These are phyloP conservation scores for Cynaeus angustus DNA, from an alignment of 2,888 invertebrate species.

Conservation along the genomic window DNA sequence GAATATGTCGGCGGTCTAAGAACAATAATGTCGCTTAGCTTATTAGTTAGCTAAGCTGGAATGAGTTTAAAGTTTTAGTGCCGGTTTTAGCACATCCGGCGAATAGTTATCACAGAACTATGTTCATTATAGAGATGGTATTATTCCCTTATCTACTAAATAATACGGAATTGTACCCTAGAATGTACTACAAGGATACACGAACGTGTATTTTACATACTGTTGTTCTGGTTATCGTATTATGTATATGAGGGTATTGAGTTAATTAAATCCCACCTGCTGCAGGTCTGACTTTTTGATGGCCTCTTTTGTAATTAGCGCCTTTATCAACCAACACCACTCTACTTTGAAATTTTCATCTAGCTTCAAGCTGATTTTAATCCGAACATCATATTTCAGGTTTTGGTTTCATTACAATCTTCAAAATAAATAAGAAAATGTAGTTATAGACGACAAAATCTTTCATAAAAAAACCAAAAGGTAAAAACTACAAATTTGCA, in stretches of 20 bases:
- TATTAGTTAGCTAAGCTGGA: conserved; percentile 46
- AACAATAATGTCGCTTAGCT: conserved; percentile 48
- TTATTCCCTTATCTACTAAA: conserved; percentile 49
- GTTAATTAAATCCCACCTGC: conserved; percentile 44
- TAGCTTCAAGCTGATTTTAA: too few relatives aligned
- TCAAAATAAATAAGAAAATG: too few relatives aligned
- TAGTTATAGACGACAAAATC: too few relatives aligned
- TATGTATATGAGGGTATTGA: conserved; percentile 35
- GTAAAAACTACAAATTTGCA: too few relatives aligned
- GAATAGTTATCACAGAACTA: conserved; percentile 48
- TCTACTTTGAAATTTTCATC: conserved; percentile 24
- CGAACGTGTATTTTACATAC: conserved; percentile 29
- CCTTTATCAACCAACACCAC: conserved; percentile 8
- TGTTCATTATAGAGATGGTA: conserved; percentile 43
- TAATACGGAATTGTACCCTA: conserved; percentile 44
- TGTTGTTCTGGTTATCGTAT: conserved; percentile 35
- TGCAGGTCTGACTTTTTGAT: conserved; percentile 20
- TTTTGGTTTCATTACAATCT: too few relatives aligned
- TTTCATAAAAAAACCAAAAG: too few relatives aligned
- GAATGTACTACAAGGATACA: conserved; percentile 44
- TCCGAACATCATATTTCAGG: too few relatives aligned
- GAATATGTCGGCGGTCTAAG: conserved; percentile 43
- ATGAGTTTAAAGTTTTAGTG: conserved; percentile 51
- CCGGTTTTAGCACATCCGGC: conserved; percentile 45
- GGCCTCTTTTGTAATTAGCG: conserved; percentile 20